These are phyloP conservation scores for Mystacornis crossleyi DNA, from an alignment of 2,113 vertebrate genomes.

Conservation along the genomic window DNA sequence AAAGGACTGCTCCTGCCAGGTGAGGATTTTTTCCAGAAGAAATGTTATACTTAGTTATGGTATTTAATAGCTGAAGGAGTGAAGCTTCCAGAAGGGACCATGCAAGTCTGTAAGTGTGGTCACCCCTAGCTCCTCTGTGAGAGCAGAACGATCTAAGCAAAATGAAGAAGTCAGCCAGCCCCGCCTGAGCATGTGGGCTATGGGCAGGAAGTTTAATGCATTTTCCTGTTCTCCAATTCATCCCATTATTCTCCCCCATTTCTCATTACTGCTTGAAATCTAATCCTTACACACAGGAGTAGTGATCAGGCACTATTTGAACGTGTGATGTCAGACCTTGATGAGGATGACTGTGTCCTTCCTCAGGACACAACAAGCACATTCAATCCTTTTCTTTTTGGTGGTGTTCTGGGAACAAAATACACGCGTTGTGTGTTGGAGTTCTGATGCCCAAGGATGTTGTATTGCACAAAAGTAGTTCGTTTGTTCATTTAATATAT, in stretches of 20 bases:
- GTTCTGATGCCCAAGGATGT: background rate
- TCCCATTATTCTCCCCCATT: background rate
- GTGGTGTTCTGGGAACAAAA: background rate
- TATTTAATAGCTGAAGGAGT: background rate
- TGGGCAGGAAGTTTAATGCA: background rate
- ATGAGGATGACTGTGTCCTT: background rate
- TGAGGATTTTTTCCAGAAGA: background rate
- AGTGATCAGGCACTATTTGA: background rate
- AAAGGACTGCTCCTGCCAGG: background rate
- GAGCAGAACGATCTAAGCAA: background rate
- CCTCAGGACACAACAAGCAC: background rate
- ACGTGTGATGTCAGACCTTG: background rate
- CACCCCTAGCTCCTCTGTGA: background rate
- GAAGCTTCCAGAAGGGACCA: background rate
- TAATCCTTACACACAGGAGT: background rate
- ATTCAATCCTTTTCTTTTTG: background rate
- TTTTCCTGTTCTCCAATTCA: background rate
- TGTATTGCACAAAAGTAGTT: no score
- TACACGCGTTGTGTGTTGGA: background rate
- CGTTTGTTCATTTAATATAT: no score
- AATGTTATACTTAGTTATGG: background rate
- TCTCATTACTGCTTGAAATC: background rate
- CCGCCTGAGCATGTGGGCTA: rapidly evolving
- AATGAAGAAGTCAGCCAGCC: background rate
- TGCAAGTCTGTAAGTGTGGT: background rate